Evolutionary conservation across 2,888 invertebrate genomes (phyloP), one percentile per base, ranked within the genome.

Genomic region (Erebia ligea): DNA sequence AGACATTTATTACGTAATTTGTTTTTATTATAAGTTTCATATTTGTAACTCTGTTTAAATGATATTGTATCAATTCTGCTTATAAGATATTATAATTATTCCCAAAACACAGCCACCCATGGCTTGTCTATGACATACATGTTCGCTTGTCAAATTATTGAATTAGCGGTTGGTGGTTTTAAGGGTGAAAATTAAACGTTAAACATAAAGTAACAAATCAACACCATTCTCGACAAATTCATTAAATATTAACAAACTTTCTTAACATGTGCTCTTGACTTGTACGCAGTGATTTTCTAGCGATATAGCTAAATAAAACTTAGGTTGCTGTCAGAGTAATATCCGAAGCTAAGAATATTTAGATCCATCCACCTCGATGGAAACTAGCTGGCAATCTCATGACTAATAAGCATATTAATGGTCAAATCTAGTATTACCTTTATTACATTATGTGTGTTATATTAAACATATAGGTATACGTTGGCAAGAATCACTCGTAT

Each of bases 231-330:
- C 79, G 77, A 77, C 76, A 73, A 79, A 83, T 85, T 87, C 89
- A 90, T 92, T 92, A 92, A 92, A 89, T 88, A 91, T 92, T 92
- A 92, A 91, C 87, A 87, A 91, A 91, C 85, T 92, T 91, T 90
- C 88, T 87, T 86, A 88, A 88, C 92, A 91, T 84, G 82, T 92
- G 92, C 87, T 91, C 86, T 84, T 91, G 92, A 92, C 88, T 91
- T 71, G 76, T 79, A 76, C 70, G 78, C 80, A 74, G 77, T 82
- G 81, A 84, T 81, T 84, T 82, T 79, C 78, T 77, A 76, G 79
- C 76, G 73, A 81, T 78, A 79, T 74, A 76, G 77, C 58, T 69
- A 69, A 65, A 73, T 74, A 62, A 72, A 67, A 72, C 58, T 76
- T 70, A 69, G 63, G 74, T 57, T 67, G 52, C 34, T 19, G 74